Evolutionary conservation across 2,797 vertebrate genomes (phyloP), one percentile per base, ranked within the genome.

Genomic region (Tokudaia tokunoshimensis): DNA sequence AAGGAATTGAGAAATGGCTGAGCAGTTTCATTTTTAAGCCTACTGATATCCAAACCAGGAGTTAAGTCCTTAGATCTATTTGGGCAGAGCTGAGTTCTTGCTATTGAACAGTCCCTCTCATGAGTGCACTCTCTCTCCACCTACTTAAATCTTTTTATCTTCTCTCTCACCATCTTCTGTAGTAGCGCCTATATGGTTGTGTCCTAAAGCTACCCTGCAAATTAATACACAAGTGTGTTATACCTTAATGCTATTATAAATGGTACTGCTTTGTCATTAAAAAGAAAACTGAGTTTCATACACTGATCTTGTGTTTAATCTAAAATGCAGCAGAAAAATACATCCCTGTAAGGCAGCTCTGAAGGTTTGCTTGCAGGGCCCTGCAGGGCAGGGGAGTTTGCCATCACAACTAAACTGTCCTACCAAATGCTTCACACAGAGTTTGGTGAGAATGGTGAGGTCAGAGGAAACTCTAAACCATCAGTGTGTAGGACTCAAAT

Each of bases 261-360:
- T 6, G 11, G 3, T 47, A 10, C n/a, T 63, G 50, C 19, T 70
- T 96, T 91, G 41, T 61, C 67, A 52, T 55, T 57, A 8, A 55
- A 50, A 93, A 93, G 44, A 29, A 93, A 50, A 15, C 24, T 85
- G 22, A 89, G 47, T 93, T 94, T 50, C 78, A 24, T 12, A 74
- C 57, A 9, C 31, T 3, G 24, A 65, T 14, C 47, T 47, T 57
- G 26, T 17, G 3, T 75, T 84, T 11, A 24, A 31, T 96, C 34
- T 92, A 55, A 90, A 84, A 85, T 15, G 20, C 61, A 57, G 11
- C 20, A 70, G 89, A 90, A 91, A 94, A 95, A 34, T 22, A 74
- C 14, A 47, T 22, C 20, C 14, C 20, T 31, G 37, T 14, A 80
- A 72, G 34, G 7, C 5, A 81, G 65, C 6, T 37, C 0, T 34